Evolutionary conservation across 2,888 invertebrate species (phyloP), one percentile per base, ranked within the genome.

Genomic region (Thumatha senex): DNA sequence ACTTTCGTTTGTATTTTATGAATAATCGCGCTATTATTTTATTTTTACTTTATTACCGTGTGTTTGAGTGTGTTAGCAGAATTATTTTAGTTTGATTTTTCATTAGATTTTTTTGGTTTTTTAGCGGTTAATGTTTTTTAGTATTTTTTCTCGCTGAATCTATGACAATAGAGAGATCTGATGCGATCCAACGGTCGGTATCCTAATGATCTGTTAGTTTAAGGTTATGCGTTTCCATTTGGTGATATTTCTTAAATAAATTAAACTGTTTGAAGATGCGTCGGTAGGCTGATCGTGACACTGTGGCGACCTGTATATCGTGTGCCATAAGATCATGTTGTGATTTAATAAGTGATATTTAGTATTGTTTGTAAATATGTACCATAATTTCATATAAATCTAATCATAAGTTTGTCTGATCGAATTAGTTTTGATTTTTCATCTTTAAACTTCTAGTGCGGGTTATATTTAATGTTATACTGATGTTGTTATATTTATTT

Each of bases 91-190:
- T 89, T 89, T 71, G 82, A 84, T 89, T 86, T 85, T 79, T 84
- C 84, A 84, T 77, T 80, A 71, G 74, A 72, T 67, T 64, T 86
- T 84, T 89, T 86, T 81, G 78, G 80, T 82, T 89, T 89, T 85
- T 79, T 89, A 87, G 86, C 81, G 67, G 80, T 82, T 92, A 89
- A 91, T 88, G 84, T 89, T 93, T 92, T 92, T 92, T 92, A 83
- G 82, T 85, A 80, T 81, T 84, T 87, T 84, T 86, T 84, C 48
- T 63, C 77, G 82, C 86, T 86, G 88, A 89, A 89, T 89, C 86
- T 90, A 89, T 93, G 92, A 92, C 92, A 92, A 90, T 92, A 90
- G 81, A 89, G 84, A 93, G 93, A 93, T 93, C 93, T 93, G 92
- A 92, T 80, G 74, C 79, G 84, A 70, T 72, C 75, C 71, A 41